phyloP scores from a whole-genome alignment of 2,888 invertebrate genomes.

The Hypomecis atomaria region DNA sequence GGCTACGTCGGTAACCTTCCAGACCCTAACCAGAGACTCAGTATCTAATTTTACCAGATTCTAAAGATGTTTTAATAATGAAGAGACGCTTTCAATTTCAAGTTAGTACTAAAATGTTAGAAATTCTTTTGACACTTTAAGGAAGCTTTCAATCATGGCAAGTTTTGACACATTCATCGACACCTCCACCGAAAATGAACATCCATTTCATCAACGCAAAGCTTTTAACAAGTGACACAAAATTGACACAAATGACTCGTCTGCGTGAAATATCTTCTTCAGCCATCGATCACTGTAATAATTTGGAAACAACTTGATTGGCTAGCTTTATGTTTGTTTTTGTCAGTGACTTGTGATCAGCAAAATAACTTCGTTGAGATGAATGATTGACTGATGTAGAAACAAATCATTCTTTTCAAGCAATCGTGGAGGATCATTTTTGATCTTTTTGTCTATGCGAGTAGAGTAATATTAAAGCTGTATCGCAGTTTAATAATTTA shows the following conservation, averaged over 20 bases:
- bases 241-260: conserved; percentile 25
- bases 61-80: not conserved
- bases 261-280: conserved; percentile 11
- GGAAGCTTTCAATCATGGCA: conserved; percentile 33
- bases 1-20: too few species aligned
- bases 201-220: conserved; percentile 24
- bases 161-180: conserved; percentile 32
- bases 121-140: conserved; percentile 28
- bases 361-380: too few species aligned
- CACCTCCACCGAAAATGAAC: conserved; percentile 28
- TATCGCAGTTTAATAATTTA: too few species aligned
- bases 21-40: too few species aligned
- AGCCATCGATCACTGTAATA: conserved; percentile 11
- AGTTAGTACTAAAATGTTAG: conserved; percentile 12
- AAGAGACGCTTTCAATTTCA: conserved; percentile 17
- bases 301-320: not conserved
- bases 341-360: too few species aligned
- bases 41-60: too few species aligned
- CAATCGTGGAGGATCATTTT: too few species aligned
- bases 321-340: not conserved
- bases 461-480: too few species aligned
- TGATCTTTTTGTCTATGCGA: too few species aligned
- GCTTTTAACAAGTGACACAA: conserved; percentile 28
- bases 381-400: too few species aligned
- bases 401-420: too few species aligned